phyloP scores from a whole-genome alignment of 2,113 vertebrate genomes.

The Tachuris rubrigastra region DNA sequence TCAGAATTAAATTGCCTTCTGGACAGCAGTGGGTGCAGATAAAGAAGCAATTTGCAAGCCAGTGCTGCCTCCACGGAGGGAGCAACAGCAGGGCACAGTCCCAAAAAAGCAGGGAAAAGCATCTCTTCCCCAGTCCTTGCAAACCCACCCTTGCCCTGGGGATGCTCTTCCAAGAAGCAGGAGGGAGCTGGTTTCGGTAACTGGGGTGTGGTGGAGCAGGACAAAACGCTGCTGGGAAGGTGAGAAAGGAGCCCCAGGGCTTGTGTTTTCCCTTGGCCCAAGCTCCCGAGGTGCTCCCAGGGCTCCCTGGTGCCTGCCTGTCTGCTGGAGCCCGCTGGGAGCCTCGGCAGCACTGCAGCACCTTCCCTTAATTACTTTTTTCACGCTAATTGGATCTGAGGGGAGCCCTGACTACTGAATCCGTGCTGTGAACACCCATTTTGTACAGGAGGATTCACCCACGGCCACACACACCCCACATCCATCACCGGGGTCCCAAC shows the following conservation, averaged over 20 bases:
- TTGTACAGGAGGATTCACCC: background rate
- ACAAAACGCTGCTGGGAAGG: background rate
- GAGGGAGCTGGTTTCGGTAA: accelerated
- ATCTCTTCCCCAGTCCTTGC: background rate
- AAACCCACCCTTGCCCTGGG: background rate
- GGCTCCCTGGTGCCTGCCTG: background rate
- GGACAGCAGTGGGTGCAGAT: background rate
- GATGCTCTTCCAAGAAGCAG: background rate
- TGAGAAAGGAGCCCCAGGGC: background rate
- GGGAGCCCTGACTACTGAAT: background rate
- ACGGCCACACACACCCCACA: background rate
- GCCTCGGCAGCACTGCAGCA: background rate
- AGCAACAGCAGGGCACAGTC: background rate
- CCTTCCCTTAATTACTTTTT: conserved; percentile 57
- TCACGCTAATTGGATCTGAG: conserved; percentile 2
- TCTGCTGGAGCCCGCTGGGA: conserved; percentile 13
- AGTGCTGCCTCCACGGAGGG: background rate
- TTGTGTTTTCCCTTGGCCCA: background rate
- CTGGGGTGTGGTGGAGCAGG: background rate
- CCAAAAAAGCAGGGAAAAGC: background rate
- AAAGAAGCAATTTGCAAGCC: conserved; percentile 14
- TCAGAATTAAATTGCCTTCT: background rate
- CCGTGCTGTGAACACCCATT: background rate
- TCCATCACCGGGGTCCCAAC: background rate
- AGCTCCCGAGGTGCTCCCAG: background rate